Percentiles rank a stretch among this genome's conserved stretches.
These are phyloP conservation scores for Hirundo rustica DNA, from an alignment of 2,797 vertebrate genomes.

Conservation along the genomic window DNA sequence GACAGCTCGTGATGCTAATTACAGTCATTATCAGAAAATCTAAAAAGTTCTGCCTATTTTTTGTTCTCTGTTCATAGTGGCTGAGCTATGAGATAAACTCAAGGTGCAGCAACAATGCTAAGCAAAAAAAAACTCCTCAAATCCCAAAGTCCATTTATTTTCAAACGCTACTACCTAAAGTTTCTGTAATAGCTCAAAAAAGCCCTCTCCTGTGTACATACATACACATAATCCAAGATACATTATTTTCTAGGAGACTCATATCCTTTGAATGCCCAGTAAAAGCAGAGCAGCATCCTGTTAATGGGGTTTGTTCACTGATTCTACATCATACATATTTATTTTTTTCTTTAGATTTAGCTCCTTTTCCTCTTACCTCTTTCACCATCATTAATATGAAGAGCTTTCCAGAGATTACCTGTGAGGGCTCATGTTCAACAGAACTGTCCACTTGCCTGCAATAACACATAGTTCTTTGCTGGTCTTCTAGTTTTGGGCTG, in stretches of 20 bases:
- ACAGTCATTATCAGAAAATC: slow-evolving; percentile 52
- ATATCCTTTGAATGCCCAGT: neutral
- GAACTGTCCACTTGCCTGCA: neutral
- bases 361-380: neutral
- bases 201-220: neutral
- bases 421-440: neutral
- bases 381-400: neutral
- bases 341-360: neutral
- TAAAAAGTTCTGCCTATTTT: slow-evolving; percentile 10
- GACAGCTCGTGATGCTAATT: slow-evolving; percentile 69
- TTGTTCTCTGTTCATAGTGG: slow-evolving; percentile 19
- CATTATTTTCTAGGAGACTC: neutral
- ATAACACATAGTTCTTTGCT: neutral
- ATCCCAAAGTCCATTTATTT: neutral
- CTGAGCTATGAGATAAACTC: neutral
- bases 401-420: neutral
- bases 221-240: neutral
- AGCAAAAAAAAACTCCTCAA: neutral
- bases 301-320: neutral
- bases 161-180: neutral
- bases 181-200: neutral
- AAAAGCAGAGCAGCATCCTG: neutral
- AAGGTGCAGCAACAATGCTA: neutral
- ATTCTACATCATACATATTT: neutral
- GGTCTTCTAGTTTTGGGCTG: neutral